A percentile compares a stretch with the other conserved stretches of the same genome.
Conservation (phyloP, 2,113 vertebrate genomes). For the Arothron firmamentum region DNA sequence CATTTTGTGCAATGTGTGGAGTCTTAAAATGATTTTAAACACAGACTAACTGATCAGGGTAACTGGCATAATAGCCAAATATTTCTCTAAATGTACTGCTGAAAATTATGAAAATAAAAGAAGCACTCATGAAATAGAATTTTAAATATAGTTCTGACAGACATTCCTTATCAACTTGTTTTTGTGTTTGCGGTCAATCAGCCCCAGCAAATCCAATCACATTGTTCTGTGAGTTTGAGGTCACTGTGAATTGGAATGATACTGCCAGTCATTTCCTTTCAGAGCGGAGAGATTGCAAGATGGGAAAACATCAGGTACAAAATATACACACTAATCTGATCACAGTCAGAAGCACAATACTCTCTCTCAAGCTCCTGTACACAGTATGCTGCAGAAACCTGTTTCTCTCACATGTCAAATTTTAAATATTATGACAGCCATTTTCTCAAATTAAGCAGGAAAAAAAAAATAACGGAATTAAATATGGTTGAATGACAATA, state of each 20-base stretch:
- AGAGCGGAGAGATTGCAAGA: constrained; percentile 11
- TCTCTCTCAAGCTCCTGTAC: constrained; percentile 22
- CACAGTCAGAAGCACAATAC: constrained; percentile 16
- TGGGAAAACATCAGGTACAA: constrained; percentile 35
- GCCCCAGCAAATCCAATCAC: constrained; percentile 18
- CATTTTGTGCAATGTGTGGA: neutral
- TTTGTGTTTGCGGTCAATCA: constrained; percentile 20
- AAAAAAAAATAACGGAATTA: too few species aligned
- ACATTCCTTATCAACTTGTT: too few species aligned
- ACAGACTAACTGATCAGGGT: neutral
- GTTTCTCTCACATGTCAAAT: too few species aligned
- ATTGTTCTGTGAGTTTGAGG: constrained; percentile 5
- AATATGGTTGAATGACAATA: too few species aligned
- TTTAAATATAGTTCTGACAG: too few species aligned
- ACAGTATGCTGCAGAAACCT: constrained; percentile 5
- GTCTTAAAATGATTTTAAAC: neutral
- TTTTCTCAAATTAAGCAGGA: too few species aligned
- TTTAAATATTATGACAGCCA: too few species aligned
- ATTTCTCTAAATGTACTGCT: neutral
- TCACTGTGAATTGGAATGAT: constrained; percentile 25
- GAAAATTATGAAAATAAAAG: too few species aligned
- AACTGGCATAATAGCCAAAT: neutral
- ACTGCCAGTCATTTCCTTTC: constrained; percentile 26
- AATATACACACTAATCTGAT: constrained; percentile 43
- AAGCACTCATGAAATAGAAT: neutral